These are phyloP conservation scores for Sitodiplosis mosellana DNA, from an alignment of 1,140 invertebrate genomes.

Conservation along the genomic window DNA sequence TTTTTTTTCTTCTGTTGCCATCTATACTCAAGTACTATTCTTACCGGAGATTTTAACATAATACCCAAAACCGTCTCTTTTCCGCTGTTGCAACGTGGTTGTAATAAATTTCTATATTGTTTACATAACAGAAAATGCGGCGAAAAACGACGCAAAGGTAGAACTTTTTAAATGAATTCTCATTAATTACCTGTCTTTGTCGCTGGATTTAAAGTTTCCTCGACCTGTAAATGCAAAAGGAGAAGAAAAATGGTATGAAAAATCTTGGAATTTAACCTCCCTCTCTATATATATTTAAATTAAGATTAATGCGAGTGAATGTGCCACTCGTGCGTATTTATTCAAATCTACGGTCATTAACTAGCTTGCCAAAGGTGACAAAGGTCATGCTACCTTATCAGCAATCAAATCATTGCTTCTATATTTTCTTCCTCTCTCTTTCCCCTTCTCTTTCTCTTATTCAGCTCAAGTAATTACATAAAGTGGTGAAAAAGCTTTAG, in stretches of 20 bases:
- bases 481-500: too few relatives aligned
- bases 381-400: not conserved
- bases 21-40: too few relatives aligned
- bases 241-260: not conserved
- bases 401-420: not conserved
- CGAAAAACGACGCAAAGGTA: slow-evolving; percentile 1
- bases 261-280: too few relatives aligned
- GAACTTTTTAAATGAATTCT: not conserved
- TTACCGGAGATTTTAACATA: too few relatives aligned
- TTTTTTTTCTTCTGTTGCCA: too few relatives aligned
- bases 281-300: too few relatives aligned
- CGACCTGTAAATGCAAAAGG: slow-evolving; percentile 19
- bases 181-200: slow-evolving; percentile 30
- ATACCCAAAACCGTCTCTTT: not conserved
- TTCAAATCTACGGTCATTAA: not conserved
- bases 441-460: too few relatives aligned
- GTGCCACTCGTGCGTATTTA: not conserved
- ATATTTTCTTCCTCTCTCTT: not conserved
- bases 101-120: too few relatives aligned
- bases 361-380: not conserved
- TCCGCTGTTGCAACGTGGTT: not conserved
- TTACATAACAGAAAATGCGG: not conserved
- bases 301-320: too few relatives aligned
- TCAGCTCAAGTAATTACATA: too few relatives aligned
- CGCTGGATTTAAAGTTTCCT: slow-evolving; percentile 34